These are phyloP conservation scores for Rhadina sibilatrix DNA, from an alignment of 2,113 vertebrate species.

Conservation along the genomic window DNA sequence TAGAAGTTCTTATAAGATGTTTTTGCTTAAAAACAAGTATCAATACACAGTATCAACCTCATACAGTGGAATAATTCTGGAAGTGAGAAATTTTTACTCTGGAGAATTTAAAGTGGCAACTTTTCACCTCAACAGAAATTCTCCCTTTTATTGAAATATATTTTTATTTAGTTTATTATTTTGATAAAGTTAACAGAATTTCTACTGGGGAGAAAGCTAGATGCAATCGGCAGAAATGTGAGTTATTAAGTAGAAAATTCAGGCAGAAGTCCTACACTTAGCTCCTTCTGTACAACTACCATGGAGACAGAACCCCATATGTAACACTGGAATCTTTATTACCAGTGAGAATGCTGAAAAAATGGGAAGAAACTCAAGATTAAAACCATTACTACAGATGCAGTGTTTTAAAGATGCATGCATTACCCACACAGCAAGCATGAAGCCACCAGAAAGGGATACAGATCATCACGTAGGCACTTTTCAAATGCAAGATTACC, in stretches of 20 bases:
- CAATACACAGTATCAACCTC: neutral
- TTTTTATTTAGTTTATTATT: neutral
- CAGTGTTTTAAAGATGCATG: neutral
- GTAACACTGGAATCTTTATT: neutral
- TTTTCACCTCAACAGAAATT: neutral
- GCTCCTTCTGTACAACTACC: neutral
- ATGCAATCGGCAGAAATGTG: neutral
- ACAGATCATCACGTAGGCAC: accelerated
- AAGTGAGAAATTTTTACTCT: neutral
- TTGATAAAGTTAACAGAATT: neutral
- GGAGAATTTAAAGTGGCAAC: neutral
- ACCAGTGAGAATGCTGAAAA: neutral
- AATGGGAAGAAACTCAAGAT: neutral
- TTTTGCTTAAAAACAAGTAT: neutral
- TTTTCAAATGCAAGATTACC: neutral
- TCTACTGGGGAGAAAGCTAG: neutral
- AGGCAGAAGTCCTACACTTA: neutral
- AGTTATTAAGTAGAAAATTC: neutral
- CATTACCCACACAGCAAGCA: neutral
- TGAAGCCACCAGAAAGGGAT: neutral
- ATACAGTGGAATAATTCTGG: neutral
- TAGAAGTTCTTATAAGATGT: neutral
- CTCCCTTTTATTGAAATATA: neutral
- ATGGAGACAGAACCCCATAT: neutral
- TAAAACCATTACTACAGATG: neutral